Base-by-base conservation (phyloP, 2,113 vertebrate genomes). In the Ailurus styani region DNA sequence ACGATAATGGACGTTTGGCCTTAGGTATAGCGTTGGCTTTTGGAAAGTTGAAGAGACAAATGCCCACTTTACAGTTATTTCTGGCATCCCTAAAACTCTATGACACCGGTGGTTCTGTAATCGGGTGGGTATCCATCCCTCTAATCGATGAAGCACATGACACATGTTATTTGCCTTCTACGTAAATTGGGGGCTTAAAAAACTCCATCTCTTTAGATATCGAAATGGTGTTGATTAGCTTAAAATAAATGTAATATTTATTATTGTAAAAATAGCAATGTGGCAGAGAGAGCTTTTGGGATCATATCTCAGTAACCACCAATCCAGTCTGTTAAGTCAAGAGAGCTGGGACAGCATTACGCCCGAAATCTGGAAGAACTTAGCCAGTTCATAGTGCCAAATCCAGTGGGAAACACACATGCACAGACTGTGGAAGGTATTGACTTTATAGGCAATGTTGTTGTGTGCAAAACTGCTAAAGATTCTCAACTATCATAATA, bases 311-410 rank as follows among this genome's bases (percentile, higher is more conserved):
- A n/a, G 81, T 64, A 92, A 91, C 37, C 77, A 60, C 86, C 8
- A 1, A 20, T 47, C 55, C 64, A 47, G 64, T 18, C 42, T 84
- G n/a, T 87, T 62, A 68, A 90, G 84, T 37, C 7, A 34, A 31
- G 37, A 81, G 75, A 72, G 52, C 18, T 68, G 90, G 72, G 90
- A 34, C 62, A 34, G 78, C 55, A 29, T 34, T 3, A 1, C 21
- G 40, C 70, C 73, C 72, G 64, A 55, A 55, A 93, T 95, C 93
- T 93, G 94, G 92, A 95, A 97, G 92, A 84, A 64, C 1, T 96
- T 85, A 96, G 62, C 82, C 62, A 77, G 12, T 29, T 62, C 54
- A 17, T 12, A 1, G n/a, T 40, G 77, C 92, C 93, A 79, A 42
- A 42, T 60, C 12, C 54, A 87, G 45, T 68, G 86, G 75, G 5